Conservation (phyloP, 2,113 vertebrate genomes). For the Catagonus wagneri region DNA sequence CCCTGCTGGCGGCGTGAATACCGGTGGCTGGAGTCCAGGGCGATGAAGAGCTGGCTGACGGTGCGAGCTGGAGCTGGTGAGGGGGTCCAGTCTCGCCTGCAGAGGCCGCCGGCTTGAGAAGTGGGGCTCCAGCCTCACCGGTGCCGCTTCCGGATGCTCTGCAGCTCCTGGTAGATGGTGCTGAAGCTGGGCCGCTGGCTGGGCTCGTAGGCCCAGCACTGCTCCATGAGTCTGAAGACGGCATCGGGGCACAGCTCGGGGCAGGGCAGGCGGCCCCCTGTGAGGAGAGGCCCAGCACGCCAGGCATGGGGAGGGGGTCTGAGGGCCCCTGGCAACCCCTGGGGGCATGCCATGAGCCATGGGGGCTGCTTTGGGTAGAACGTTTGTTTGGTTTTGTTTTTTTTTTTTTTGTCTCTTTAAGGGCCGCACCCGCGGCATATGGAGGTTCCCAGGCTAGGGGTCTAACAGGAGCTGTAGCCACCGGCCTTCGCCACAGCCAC, state of each 20-base stretch:
- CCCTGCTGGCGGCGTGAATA: fast-evolving
- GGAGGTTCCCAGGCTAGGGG: too few species aligned
- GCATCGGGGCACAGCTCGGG: slow-evolving; percentile 92
- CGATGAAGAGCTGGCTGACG: fast-evolving
- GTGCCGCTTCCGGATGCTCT: slow-evolving; percentile 86
- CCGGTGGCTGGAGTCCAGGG: not conserved
- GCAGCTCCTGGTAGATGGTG: slow-evolving; percentile 89
- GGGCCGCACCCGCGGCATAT: too few species aligned
- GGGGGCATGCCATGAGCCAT: not conserved
- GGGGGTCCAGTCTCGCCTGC: not conserved
- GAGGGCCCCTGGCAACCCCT: not conserved
- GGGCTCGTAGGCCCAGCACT: slow-evolving; percentile 95
- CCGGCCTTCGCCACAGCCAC: too few species aligned
- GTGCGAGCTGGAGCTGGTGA: fast-evolving
- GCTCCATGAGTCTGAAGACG: slow-evolving; percentile 92
- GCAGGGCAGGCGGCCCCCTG: slow-evolving; percentile 92
- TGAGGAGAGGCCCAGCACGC: not conserved
- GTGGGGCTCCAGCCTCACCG: slow-evolving; percentile 70
- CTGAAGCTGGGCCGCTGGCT: slow-evolving; percentile 91
- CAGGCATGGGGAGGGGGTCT: not conserved
- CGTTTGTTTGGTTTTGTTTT: not conserved
- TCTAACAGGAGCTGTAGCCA: too few species aligned
- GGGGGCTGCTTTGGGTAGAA: too few species aligned
- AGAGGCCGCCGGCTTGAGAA: not conserved
- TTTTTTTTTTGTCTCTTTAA: not conserved